Base-by-base conservation (phyloP, 2,113 vertebrate genomes). In the Bubo bubo region DNA sequence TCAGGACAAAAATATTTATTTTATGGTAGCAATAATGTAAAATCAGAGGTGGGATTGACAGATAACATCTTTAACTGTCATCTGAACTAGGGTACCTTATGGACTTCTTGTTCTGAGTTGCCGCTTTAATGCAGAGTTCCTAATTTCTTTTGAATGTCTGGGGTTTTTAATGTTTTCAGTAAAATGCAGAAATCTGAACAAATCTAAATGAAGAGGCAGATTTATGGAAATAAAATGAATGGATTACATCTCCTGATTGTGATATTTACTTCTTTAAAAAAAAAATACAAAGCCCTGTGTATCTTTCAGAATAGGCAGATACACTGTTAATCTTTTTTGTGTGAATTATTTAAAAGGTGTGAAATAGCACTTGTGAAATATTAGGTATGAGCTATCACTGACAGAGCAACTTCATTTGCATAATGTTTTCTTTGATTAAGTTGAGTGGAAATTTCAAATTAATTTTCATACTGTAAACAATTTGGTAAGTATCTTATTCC, bases 361-460 rank as follows among this genome's bases (percentile, higher is more conserved):
- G 64, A 86, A 95, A 53, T 56, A 90, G 45, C 32, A 22, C 41
- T 77, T 73, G 18, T 80, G 45, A 83, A 80, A 28, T 79, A 58
- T 72, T 84, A 66, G n/a, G 22, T 35, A 26, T 43, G 45, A 76
- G 22, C 43, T 87, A 27, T 70, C 62, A 32, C 41, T 94, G 71
- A 27, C 19, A 79, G 39, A 80, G 27, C 32, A 92, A 28, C n/a
- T 88, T 88, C 12, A 74, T 95, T 86, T 95, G 41, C 55, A 62
- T 80, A 53, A 66, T 12, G 13, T 50, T 88, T 95, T 52, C 58
- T 86, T 92, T 95, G 68, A 89, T 95, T 71, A 58, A 77, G 49
- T 88, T 71, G 62, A 77, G 49, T 88, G 76, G 68, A 71, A 92
- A 93, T 93, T 91, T 71, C 9, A 32, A 89, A 91, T 80, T 88